These are phyloP conservation scores for Desmophyllum pertusum DNA, from an alignment of 92 coral and sea anemone genomes.

Conservation along the genomic window DNA sequence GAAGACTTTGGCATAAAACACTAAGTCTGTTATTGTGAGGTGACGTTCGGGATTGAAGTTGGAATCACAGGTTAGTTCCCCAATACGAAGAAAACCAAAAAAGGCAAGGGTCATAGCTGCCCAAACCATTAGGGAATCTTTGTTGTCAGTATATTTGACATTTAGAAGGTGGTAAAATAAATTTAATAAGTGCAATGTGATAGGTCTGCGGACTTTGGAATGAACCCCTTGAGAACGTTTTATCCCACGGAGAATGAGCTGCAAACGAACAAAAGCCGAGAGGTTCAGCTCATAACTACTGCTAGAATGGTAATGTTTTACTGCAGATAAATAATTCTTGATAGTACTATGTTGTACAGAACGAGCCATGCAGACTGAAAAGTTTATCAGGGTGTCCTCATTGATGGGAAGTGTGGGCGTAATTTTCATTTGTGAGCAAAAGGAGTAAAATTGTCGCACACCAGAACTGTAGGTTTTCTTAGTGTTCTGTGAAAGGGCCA, in stretches of 20 bases:
- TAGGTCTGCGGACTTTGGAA: conserved; percentile 49
- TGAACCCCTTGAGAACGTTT: conserved; percentile 38
- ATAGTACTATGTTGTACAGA: not conserved
- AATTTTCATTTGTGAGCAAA: conserved; percentile 37
- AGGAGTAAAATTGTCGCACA: conserved; percentile 44
- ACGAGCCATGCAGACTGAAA: not conserved
- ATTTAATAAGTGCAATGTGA: conserved; percentile 32
- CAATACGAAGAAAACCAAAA: conserved; percentile 53
- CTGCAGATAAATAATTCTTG: conserved; percentile 37
- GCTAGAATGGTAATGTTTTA: conserved; percentile 44
- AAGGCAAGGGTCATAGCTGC: conserved; percentile 60
- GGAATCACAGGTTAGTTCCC: conserved; percentile 40
- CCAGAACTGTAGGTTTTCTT: conserved; percentile 56
- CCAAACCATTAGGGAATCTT: conserved; percentile 58
- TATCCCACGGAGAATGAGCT: conserved; percentile 50
- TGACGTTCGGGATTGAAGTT: conserved; percentile 16
- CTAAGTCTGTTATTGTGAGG: conserved; percentile 24
- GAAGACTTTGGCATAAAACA: not conserved
- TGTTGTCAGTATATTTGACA: conserved; percentile 26
- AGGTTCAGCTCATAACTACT: conserved; percentile 35
- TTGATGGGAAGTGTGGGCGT: not conserved
- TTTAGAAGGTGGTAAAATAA: conserved; percentile 46
- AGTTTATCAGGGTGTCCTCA: conserved; percentile 25
- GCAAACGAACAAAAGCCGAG: conserved; percentile 38
- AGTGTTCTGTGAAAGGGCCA: conserved; percentile 41